Percentiles rank a stretch among this genome's conserved stretches.
Evolutionary conservation across 1,140 invertebrate species (phyloP).

Genomic region (Littorina saxatilis): DNA sequence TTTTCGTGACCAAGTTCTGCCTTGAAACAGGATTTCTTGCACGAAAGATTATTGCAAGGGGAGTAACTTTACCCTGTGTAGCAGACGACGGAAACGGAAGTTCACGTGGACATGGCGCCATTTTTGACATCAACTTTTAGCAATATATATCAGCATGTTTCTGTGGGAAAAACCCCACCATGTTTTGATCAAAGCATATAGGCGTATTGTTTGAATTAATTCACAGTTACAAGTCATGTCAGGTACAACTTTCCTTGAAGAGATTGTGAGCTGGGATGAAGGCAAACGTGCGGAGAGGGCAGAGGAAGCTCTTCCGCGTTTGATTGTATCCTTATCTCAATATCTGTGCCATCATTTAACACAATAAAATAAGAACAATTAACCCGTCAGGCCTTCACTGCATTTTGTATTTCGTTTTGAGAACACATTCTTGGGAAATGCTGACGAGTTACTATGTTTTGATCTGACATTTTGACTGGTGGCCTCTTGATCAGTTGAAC

Average conservation of each 20-base stretch:
- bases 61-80: not conserved
- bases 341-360: not conserved
- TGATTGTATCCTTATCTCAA: conserved; percentile 55
- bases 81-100: conserved; percentile 28
- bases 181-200: no score
- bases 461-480: no score
- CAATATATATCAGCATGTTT: no score
- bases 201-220: no score
- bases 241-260: conserved; percentile 55
- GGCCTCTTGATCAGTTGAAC: no score
- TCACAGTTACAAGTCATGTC: conserved; percentile 42
- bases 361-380: not conserved
- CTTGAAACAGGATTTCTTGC: no score
- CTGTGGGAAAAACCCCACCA: no score
- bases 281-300: conserved; percentile 51
- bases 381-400: not conserved
- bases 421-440: not conserved
- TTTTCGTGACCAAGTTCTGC: conserved; percentile 14
- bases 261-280: conserved; percentile 56
- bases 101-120: conserved; percentile 10
- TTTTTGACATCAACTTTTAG: conserved; percentile 15
- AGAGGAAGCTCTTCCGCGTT: conserved; percentile 51
- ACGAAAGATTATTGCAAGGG: no score
- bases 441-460: not conserved
- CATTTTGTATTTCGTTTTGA: not conserved